Base-by-base conservation (phyloP, 2,888 invertebrate species). In the Clostera curtula region DNA sequence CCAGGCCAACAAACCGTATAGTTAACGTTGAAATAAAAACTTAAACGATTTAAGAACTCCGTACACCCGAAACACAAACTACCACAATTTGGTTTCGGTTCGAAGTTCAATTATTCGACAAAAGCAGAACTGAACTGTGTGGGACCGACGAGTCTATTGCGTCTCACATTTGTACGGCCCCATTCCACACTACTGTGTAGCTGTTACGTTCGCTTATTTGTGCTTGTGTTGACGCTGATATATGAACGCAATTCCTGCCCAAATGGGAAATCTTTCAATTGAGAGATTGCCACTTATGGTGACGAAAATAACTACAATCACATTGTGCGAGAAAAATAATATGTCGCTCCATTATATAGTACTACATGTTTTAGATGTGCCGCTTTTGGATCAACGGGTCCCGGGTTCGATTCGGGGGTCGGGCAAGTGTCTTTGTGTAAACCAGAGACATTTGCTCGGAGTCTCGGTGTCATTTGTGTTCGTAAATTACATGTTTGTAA, bases 41-140 rank as follows among this genome's bases (percentile, higher is more conserved):
- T n/a, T n/a, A n/a, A n/a, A n/a, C n/a, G n/a, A n/a, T n/a, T n/a
- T n/a, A n/a, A n/a, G n/a, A n/a, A 38, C 34, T 49, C 43, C 5
- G 5, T 12, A 22, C 5, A 49, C 43, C 52, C 40, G 36, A 24
- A 27, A 27, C 32, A 32, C 44, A 49, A 36, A 27, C 40, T 56
- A 56, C 53, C 43, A 45, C 35, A 20, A 39, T 38, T 29, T 34
- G 37, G 27, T 40, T 41, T 41, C 27, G 25, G 30, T 37, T 38
- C 9, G 27, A 34, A 25, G 11, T 19, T 29, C 19, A 25, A 24
- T 25, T 25, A 27, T 27, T 28, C 24, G 12, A 24, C 33, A 29
- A 40, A 29, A 24, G 32, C 23, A 28, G 4, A 9, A 25, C 14
- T 22, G 21, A 5, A 4, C 19, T 24, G 4, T 20, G 14, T 5